phyloP scores from a whole-genome alignment of 2,888 invertebrate species.

The Athrips mouffetella region DNA sequence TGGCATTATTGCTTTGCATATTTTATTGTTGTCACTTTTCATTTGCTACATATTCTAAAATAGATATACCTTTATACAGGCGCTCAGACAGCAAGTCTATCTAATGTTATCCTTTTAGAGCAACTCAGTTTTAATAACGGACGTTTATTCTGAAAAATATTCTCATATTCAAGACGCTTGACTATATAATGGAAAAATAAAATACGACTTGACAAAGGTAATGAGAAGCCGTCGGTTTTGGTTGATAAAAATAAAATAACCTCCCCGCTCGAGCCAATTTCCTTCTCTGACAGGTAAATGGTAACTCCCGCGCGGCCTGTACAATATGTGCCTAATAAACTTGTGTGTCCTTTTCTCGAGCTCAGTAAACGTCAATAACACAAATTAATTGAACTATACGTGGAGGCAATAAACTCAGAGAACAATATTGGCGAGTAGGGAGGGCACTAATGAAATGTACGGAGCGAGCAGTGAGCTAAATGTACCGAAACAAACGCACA shows the following conservation, averaged over 20 bases:
- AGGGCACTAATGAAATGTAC: constrained; percentile 70
- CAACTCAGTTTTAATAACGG: too few relatives aligned
- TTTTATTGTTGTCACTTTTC: too few relatives aligned
- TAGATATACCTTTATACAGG: too few relatives aligned
- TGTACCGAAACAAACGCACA: constrained; percentile 66
- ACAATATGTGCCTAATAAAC: constrained; percentile 18
- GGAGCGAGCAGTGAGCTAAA: constrained; percentile 54
- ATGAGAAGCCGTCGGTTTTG: neutral
- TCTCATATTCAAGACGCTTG: neutral
- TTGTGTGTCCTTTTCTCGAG: constrained; percentile 26
- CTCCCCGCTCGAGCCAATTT: neutral
- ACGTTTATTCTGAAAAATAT: too few relatives aligned
- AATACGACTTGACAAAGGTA: neutral
- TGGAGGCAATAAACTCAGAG: constrained; percentile 52
- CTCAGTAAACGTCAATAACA: constrained; percentile 49
- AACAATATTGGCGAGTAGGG: constrained; percentile 54
- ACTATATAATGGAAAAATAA: neutral
- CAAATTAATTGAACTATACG: constrained; percentile 65
- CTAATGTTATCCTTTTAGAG: too few relatives aligned
- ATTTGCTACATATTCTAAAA: too few relatives aligned
- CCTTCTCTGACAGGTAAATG: neutral
- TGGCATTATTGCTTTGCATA: too few relatives aligned
- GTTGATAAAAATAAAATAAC: neutral
- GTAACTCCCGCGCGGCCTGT: constrained; percentile 6
- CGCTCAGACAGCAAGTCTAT: too few relatives aligned